These are phyloP conservation scores for Epizoanthus ramosus DNA, from an alignment of 92 coral and sea anemone species.

Conservation along the genomic window DNA sequence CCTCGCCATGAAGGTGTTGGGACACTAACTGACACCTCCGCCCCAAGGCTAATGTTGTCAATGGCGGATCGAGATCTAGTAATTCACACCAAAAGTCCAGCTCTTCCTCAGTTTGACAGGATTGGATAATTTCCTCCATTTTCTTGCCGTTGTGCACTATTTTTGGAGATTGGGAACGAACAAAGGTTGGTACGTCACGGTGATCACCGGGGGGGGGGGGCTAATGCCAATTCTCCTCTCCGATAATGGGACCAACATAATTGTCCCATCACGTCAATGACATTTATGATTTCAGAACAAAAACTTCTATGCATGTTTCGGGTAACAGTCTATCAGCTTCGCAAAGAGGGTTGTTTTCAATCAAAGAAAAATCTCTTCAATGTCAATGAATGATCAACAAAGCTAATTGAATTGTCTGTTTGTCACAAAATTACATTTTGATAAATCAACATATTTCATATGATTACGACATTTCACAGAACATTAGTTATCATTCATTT, in stretches of 20 bases:
- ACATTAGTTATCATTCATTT: neutral
- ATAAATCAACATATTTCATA: neutral
- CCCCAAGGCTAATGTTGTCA: constrained; percentile 21
- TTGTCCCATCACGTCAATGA: neutral
- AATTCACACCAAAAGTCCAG: constrained; percentile 9
- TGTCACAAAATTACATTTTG: neutral
- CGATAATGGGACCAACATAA: neutral
- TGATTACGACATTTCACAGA: neutral
- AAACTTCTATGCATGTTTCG: neutral
- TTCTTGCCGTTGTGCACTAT: neutral
- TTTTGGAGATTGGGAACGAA: neutral
- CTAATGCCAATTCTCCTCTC: neutral
- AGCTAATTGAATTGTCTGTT: neutral
- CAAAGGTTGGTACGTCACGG: neutral
- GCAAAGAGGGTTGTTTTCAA: neutral
- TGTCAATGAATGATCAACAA: neutral
- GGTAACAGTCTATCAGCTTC: neutral
- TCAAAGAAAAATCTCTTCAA: neutral
- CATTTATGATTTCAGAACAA: neutral
- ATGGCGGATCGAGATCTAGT: neutral
- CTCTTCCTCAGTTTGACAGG: neutral
- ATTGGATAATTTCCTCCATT: neutral
- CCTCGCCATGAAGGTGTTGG: constrained; percentile 21
- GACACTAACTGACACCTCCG: constrained; percentile 4
- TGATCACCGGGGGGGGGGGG: neutral